Evolutionary conservation across 2,888 invertebrate species (phyloP).

Genomic region (Pyrgus malvae): DNA sequence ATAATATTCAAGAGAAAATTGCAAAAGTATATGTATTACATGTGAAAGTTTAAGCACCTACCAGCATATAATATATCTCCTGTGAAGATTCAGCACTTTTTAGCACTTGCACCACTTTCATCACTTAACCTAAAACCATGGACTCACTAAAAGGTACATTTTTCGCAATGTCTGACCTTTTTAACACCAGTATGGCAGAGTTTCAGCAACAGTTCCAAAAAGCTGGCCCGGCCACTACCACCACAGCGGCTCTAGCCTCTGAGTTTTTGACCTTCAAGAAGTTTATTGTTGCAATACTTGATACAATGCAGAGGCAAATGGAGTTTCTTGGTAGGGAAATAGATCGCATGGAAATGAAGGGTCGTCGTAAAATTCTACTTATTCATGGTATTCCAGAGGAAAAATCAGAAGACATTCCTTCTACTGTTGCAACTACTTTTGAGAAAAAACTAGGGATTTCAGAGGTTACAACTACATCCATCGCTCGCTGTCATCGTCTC

Average conservation of each 20-base stretch:
- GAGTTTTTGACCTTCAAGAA: conserved; percentile 17
- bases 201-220: conserved; percentile 7
- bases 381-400: conserved; percentile 28
- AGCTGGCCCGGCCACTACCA: background rate
- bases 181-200: conserved; percentile 17
- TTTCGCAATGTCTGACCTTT: background rate
- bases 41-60: no score
- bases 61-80: no score
- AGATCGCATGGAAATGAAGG: conserved; percentile 25
- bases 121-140: background rate
- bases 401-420: conserved; percentile 9
- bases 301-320: conserved; percentile 20
- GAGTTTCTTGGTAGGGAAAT: conserved; percentile 8
- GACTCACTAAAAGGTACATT: background rate
- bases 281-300: conserved; percentile 20
- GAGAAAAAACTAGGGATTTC: conserved; percentile 11
- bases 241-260: conserved; percentile 7
- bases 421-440: background rate
- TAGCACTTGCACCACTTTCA: no score
- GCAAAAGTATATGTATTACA: no score
- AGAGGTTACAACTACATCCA: background rate
- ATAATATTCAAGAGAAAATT: no score
- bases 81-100: no score
- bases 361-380: conserved; percentile 28
- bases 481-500: conserved; percentile 13